Conservation (phyloP, 2,113 vertebrate species). For the Copsychus sechellarum region DNA sequence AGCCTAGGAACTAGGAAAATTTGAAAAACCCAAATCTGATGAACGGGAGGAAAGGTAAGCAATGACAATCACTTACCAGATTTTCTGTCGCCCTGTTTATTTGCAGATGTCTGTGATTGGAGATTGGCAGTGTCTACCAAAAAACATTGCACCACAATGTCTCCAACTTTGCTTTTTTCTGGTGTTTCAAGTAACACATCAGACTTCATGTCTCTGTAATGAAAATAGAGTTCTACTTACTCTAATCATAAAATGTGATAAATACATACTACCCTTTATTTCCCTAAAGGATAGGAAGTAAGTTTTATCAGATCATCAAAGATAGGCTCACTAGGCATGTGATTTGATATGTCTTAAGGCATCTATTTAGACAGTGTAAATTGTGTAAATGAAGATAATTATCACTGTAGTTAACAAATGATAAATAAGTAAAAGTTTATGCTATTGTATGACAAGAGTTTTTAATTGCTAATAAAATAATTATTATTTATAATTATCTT, state of each 20-base stretch:
- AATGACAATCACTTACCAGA: neutral
- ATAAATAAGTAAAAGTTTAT: neutral
- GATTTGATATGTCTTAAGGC: neutral
- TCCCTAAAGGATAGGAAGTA: neutral
- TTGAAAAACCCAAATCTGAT: neutral
- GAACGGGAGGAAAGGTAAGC: neutral
- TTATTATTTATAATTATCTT: neutral
- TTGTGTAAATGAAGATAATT: neutral
- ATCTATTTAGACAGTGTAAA: neutral
- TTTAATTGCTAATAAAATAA: neutral
- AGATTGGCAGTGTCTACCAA: neutral
- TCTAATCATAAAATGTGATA: neutral
- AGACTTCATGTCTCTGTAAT: neutral
- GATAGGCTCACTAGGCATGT: neutral
- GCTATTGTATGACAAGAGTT: neutral
- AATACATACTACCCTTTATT: neutral
- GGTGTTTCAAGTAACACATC: neutral
- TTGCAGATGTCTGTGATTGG: neutral
- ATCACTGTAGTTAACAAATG: neutral
- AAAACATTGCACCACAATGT: rapidly evolving
- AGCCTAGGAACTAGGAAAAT: neutral
- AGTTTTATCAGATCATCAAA: neutral
- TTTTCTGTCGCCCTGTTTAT: neutral
- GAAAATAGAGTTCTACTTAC: neutral
- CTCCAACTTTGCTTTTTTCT: neutral